phyloP scores from a whole-genome alignment of 2,888 invertebrate genomes.

The Cancer borealis region DNA sequence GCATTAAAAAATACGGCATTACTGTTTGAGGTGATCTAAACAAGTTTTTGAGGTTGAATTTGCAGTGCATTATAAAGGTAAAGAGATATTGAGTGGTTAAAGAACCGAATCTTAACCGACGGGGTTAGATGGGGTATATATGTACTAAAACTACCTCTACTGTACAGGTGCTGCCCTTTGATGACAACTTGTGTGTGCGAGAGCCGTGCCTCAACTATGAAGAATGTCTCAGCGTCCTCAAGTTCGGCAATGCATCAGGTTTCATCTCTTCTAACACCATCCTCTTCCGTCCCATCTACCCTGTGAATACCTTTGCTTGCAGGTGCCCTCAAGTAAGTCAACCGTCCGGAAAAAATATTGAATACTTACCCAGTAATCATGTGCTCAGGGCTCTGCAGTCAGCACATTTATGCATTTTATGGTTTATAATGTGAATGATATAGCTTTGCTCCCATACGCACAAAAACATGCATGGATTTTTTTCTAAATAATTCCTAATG shows the following conservation, averaged over 20 bases:
- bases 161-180: slow-evolving; percentile 89
- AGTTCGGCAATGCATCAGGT: slow-evolving; percentile 94
- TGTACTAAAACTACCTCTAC: not conserved
- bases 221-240: slow-evolving; percentile 92
- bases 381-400: not conserved
- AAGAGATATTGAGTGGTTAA: no score
- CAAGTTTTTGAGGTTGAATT: no score
- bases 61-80: no score
- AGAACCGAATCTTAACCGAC: no score
- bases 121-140: not conserved
- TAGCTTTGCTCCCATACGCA: not conserved
- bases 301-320: slow-evolving; percentile 95
- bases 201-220: slow-evolving; percentile 97
- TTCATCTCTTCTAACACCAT: slow-evolving; percentile 94
- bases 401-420: not conserved
- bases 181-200: slow-evolving; percentile 96
- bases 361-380: no score
- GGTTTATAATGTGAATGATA: not conserved
- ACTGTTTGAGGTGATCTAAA: no score
- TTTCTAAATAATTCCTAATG: not conserved
- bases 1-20: no score
- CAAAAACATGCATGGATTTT: not conserved
- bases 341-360: no score
- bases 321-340: slow-evolving; percentile 86
- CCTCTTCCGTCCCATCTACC: slow-evolving; percentile 95